Conservation (phyloP, 2,888 invertebrate genomes). For the Epistrophe grossulariae region DNA sequence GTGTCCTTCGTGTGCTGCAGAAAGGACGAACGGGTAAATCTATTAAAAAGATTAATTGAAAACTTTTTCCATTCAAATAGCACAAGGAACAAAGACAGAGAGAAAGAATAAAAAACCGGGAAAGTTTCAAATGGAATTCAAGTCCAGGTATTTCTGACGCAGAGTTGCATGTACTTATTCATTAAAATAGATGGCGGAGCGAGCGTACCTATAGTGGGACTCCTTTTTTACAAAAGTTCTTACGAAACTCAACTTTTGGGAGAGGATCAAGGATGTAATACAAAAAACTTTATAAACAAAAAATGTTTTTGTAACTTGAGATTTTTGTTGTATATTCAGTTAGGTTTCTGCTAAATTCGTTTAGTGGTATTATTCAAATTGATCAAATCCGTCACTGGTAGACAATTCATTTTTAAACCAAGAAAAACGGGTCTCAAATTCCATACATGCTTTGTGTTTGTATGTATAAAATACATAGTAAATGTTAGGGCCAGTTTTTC, state of each 20-base stretch:
- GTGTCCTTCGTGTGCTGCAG: not conserved
- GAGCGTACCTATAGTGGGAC: not conserved
- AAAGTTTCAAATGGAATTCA: not conserved
- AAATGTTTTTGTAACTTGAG: not conserved
- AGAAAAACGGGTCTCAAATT: no score
- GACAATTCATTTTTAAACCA: no score
- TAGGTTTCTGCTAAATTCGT: no score
- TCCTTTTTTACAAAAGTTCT: not conserved
- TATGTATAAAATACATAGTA: no score
- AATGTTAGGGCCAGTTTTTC: no score
- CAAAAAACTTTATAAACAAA: not conserved
- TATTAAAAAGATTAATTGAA: slow-evolving; percentile 67
- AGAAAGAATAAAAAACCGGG: not conserved
- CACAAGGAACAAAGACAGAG: not conserved
- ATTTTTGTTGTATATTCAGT: no score
- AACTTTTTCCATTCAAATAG: slow-evolving; percentile 57
- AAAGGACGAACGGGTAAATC: slow-evolving; percentile 47
- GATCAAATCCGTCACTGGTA: no score
- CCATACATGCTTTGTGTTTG: no score
- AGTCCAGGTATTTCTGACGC: slow-evolving; percentile 6
- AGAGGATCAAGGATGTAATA: not conserved
- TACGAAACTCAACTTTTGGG: not conserved
- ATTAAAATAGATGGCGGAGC: not conserved
- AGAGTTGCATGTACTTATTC: not conserved
- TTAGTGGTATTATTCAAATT: no score